Evolutionary conservation across 2,888 invertebrate genomes (phyloP).

Genomic region (Gymnosoma rotundatum): DNA sequence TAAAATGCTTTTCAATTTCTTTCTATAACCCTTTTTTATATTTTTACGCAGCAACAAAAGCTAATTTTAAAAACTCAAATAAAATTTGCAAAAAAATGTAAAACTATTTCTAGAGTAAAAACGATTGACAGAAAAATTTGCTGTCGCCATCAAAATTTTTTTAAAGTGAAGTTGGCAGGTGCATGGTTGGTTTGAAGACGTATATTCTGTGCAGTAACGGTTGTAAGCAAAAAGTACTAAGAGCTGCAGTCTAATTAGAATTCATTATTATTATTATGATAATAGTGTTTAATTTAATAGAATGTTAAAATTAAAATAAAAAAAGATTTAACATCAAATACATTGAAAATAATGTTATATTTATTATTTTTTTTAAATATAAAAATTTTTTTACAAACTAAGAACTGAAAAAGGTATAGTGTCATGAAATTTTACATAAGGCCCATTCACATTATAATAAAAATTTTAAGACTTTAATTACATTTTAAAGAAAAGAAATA

Average conservation of each 20-base stretch:
- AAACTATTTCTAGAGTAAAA: slow-evolving; percentile 63
- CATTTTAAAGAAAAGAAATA: too few relatives aligned
- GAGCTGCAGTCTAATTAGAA: not conserved
- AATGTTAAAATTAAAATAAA: too few relatives aligned
- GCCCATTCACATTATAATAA: too few relatives aligned
- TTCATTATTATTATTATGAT: too few relatives aligned
- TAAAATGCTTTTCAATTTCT: slow-evolving; percentile 15
- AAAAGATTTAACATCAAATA: too few relatives aligned
- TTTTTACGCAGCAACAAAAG: slow-evolving; percentile 41
- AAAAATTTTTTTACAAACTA: too few relatives aligned
- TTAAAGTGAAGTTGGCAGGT: slow-evolving; percentile 67
- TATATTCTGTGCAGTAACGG: not conserved
- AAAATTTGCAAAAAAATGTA: slow-evolving; percentile 63
- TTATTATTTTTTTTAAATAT: too few relatives aligned
- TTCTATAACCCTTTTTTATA: not conserved
- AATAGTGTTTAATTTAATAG: too few relatives aligned
- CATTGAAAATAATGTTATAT: too few relatives aligned
- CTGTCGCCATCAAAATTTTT: slow-evolving; percentile 73
- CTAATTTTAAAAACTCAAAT: slow-evolving; percentile 68
- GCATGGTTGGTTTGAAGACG: slow-evolving; percentile 19
- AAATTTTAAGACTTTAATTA: too few relatives aligned
- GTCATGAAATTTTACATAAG: too few relatives aligned
- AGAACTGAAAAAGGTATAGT: too few relatives aligned
- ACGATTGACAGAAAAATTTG: slow-evolving; percentile 63
- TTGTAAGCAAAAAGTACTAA: not conserved